Evolutionary conservation across 1,140 invertebrate species (phyloP).

Genomic region (Brachionus manjavacas): DNA sequence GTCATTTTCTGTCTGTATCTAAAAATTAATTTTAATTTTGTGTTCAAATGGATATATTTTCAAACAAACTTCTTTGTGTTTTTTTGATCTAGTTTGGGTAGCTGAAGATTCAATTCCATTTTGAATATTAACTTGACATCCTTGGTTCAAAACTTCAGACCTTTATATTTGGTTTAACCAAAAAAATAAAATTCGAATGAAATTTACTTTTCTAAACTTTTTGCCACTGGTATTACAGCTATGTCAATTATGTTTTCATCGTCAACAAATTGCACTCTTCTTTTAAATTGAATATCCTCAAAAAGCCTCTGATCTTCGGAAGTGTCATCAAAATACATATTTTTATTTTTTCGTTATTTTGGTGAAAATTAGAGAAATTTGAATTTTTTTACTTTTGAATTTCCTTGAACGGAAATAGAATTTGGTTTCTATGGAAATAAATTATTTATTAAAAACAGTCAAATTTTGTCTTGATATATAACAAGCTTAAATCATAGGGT

Average conservation of each 20-base stretch:
- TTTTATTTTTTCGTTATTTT: neutral
- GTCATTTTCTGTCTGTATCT: conserved; percentile 34
- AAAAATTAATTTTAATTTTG: neutral
- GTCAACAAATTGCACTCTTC: conserved; percentile 23
- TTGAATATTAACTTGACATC: conserved; percentile 38
- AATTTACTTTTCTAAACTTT: neutral
- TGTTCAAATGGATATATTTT: neutral
- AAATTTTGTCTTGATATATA: neutral
- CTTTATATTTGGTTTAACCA: neutral
- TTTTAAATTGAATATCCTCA: conserved; percentile 40
- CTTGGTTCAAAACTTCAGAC: neutral
- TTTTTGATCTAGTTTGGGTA: conserved; percentile 39
- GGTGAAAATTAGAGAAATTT: neutral
- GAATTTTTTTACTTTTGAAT: neutral
- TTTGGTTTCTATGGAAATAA: neutral
- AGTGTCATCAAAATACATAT: conserved; percentile 35
- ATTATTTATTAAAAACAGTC: neutral
- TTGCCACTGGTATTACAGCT: neutral
- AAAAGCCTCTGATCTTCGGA: conserved; percentile 13
- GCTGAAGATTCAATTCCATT: neutral
- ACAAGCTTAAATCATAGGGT: too few relatives aligned
- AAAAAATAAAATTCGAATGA: neutral
- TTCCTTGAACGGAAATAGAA: neutral
- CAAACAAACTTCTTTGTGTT: conserved; percentile 17
- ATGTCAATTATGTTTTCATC: conserved; percentile 7